Percentiles rank a stretch among this genome's conserved stretches.
Conservation (phyloP, 2,888 invertebrate genomes). For the Orchesellides sinensis region DNA sequence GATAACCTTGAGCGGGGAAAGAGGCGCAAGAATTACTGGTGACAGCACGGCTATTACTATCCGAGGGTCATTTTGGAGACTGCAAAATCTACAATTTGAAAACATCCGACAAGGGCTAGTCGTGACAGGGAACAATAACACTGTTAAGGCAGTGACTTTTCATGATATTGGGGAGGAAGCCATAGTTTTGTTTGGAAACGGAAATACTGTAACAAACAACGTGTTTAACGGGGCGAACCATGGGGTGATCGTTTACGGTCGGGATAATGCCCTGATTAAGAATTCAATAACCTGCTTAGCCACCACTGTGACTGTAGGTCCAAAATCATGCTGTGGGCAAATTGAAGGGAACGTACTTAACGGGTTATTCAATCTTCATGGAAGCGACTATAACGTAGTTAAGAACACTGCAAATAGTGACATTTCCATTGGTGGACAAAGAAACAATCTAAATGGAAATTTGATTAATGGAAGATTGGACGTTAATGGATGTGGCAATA, state of each 20-base stretch:
- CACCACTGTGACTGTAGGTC: slow-evolving; percentile 9
- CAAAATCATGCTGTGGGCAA: slow-evolving; percentile 52
- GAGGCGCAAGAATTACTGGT: slow-evolving; percentile 30
- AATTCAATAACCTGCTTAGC: slow-evolving; percentile 36
- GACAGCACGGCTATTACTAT: slow-evolving; percentile 23
- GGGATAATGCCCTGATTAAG: slow-evolving; percentile 7
- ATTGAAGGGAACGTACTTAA: slow-evolving; percentile 43
- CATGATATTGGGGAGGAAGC: slow-evolving; percentile 40
- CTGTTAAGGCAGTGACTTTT: slow-evolving; percentile 19
- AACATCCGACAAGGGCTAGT: slow-evolving; percentile 17
- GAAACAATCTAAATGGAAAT: slow-evolving; percentile 29
- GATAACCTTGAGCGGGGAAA: slow-evolving; percentile 22
- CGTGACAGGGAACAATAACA: slow-evolving; percentile 49
- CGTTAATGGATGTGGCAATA: slow-evolving; percentile 51
- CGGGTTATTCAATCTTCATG: slow-evolving; percentile 27
- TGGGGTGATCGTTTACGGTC: slow-evolving; percentile 29
- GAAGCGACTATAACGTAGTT: slow-evolving; percentile 7
- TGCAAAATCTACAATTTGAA: slow-evolving; percentile 39
- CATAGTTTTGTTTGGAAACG: slow-evolving; percentile 19
- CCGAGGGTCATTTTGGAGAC: slow-evolving; percentile 24
- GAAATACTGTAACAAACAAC: slow-evolving; percentile 20
- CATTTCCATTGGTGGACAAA: slow-evolving; percentile 24
- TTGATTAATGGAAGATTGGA: slow-evolving; percentile 45
- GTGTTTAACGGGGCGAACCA: slow-evolving; percentile 34
- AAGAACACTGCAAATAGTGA: slow-evolving; percentile 47